phyloP scores from a whole-genome alignment of 2,797 vertebrate species.

The Muscicapa striata region DNA sequence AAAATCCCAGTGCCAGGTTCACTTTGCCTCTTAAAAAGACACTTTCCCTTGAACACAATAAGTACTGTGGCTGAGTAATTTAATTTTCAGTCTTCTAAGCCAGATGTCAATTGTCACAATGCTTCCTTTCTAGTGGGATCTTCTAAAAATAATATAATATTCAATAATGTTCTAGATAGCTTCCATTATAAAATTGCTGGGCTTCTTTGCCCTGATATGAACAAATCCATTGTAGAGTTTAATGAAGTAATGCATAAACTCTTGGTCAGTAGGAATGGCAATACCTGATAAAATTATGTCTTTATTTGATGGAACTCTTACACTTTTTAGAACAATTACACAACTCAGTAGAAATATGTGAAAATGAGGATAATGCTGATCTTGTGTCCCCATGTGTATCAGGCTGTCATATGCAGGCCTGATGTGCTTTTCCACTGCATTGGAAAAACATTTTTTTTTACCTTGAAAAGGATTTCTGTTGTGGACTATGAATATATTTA shows the following conservation, averaged over 20 bases:
- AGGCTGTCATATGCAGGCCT: not conserved
- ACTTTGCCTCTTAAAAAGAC: not conserved
- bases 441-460: not conserved
- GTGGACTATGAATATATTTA: not conserved
- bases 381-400: accelerated
- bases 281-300: not conserved
- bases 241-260: not conserved
- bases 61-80: not conserved
- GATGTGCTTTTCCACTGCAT: not conserved
- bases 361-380: not conserved
- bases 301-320: not conserved
- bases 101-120: not conserved
- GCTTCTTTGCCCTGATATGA: not conserved
- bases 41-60: not conserved
- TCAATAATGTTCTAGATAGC: not conserved
- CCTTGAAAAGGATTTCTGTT: not conserved
- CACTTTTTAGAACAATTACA: not conserved
- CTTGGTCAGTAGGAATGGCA: not conserved
- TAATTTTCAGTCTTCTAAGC: not conserved
- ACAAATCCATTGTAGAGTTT: not conserved
- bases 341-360: not conserved
- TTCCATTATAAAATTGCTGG: not conserved
- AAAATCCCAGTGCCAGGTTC: not conserved
- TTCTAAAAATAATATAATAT: not conserved
- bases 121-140: not conserved